Percentiles rank a stretch among this genome's conserved stretches.
phyloP scores from a whole-genome alignment of 1,140 invertebrate species.

The Drosophila melanogaster region Release_6_plus_ISO1_MT NT_037436.4:15856001-15856500 shows the following conservation, averaged over 20 bases:
- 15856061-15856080: constrained; percentile 78
- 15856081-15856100: constrained; percentile 15
- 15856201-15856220: constrained; percentile 73
- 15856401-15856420: constrained; percentile 63
- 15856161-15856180: constrained; percentile 73
- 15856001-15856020: constrained; percentile 53
- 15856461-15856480: constrained; percentile 49
- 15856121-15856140: constrained; percentile 50
- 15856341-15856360: constrained; percentile 75
- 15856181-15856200: constrained; percentile 80
- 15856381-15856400: constrained; percentile 84
- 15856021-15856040: constrained; percentile 44
- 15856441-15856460: constrained; percentile 8
- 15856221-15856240: constrained; percentile 53
- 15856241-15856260: constrained; percentile 38
- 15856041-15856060: constrained; percentile 1
- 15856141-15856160: constrained; percentile 77
- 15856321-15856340: constrained; percentile 57
- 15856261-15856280: constrained; percentile 44
- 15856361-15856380: constrained; percentile 83
- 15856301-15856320: constrained; percentile 59
- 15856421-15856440: constrained; percentile 38
- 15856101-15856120: constrained; percentile 40
- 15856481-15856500: constrained; percentile 31
- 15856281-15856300: constrained; percentile 26